phyloP scores from a whole-genome alignment of 1,140 invertebrate genomes.

The Gonioctena quinquepunctata region DNA sequence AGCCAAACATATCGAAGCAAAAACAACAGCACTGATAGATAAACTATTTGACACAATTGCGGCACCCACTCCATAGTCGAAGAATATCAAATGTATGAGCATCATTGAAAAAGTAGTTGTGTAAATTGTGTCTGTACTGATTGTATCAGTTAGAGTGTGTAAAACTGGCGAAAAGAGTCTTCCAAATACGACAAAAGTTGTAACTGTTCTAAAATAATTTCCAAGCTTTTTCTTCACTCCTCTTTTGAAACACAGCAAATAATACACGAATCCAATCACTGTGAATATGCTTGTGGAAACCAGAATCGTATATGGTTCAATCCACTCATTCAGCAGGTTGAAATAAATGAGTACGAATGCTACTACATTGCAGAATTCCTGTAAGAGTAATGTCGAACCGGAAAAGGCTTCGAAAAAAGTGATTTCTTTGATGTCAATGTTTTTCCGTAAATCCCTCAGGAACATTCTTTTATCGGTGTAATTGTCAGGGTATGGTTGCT shows the following conservation, averaged over 20 bases:
- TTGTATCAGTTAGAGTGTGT: conserved; percentile 93
- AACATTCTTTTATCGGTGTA: conserved; percentile 84
- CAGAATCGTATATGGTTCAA: conserved; percentile 66
- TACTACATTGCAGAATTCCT: conserved; percentile 76
- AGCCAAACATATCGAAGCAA: conserved; percentile 91
- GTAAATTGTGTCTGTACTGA: conserved; percentile 97
- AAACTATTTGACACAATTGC: conserved; percentile 82
- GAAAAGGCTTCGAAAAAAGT: conserved; percentile 69
- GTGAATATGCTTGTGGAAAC: conserved; percentile 60
- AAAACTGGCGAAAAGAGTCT: conserved; percentile 87
- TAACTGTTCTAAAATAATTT: conserved; percentile 61
- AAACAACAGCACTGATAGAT: conserved; percentile 88
- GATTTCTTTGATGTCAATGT: conserved; percentile 76
- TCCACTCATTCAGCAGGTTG: conserved; percentile 71
- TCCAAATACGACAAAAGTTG: conserved; percentile 82
- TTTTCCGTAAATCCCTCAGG: conserved; percentile 82
- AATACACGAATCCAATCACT: conserved; percentile 61
- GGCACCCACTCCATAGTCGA: conserved; percentile 85
- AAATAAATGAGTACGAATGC: conserved; percentile 77
- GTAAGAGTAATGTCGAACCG: conserved; percentile 73
- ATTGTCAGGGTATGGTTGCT: conserved; percentile 86
- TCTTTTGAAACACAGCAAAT: conserved; percentile 52
- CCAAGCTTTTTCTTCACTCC: conserved; percentile 32
- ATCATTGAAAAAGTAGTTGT: conserved; percentile 88
- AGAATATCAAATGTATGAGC: conserved; percentile 85